Percentiles rank a stretch among this genome's conserved stretches.
Conservation (phyloP, 2,113 vertebrate species). For the Herpetotheres cachinnans region DNA sequence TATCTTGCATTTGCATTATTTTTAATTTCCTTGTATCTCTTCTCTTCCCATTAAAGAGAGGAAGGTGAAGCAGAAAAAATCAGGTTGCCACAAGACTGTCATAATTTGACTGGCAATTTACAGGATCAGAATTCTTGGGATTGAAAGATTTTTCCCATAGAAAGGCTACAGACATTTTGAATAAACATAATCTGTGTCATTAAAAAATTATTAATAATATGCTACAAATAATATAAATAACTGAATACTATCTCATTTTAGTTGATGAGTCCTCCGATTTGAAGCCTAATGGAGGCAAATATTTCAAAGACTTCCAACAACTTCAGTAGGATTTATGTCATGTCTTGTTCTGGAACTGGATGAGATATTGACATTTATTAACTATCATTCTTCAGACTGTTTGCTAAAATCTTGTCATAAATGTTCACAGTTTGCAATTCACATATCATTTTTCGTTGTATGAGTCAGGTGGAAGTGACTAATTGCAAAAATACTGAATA, state of each 20-base stretch:
- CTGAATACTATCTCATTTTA: neutral
- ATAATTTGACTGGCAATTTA: neutral
- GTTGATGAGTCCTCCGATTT: neutral
- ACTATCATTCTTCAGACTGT: neutral
- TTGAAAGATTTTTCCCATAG: neutral
- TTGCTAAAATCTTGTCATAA: neutral
- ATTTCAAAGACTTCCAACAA: neutral
- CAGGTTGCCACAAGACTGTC: neutral
- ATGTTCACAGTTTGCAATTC: neutral
- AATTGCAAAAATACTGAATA: neutral
- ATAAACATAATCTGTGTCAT: neutral
- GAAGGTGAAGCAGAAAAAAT: neutral
- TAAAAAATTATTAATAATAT: neutral
- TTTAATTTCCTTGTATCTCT: neutral
- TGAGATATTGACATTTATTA: neutral
- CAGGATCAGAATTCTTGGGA: neutral
- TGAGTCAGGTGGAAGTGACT: neutral
- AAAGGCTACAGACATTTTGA: neutral
- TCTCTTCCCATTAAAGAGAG: neutral
- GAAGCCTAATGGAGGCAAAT: neutral
- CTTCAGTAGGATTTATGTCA: neutral
- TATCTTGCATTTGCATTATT: neutral
- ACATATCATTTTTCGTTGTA: neutral
- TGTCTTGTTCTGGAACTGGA: neutral
- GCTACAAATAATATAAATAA: neutral